These are phyloP conservation scores for Rapana venosa DNA, from an alignment of 2,888 invertebrate species.

Conservation along the genomic window DNA sequence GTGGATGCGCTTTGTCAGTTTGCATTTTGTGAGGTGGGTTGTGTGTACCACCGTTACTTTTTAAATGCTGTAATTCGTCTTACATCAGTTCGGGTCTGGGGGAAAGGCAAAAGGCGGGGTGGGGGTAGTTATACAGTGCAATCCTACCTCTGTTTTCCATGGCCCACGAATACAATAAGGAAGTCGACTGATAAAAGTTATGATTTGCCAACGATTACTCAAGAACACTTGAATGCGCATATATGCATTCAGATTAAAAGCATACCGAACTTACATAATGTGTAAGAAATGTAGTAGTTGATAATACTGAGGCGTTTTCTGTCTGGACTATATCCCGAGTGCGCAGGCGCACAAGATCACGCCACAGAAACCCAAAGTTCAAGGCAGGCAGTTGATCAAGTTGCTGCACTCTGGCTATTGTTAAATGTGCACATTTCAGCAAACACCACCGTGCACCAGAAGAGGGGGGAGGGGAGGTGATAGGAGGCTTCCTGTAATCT, in stretches of 20 bases:
- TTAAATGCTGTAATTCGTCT: too few relatives aligned
- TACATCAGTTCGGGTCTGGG: too few relatives aligned
- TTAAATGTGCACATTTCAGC: slow-evolving; percentile 10
- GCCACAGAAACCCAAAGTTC: slow-evolving; percentile 12
- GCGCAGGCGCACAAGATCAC: slow-evolving; percentile 9
- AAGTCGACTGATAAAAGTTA: background rate
- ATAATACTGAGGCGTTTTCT: background rate
- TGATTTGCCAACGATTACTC: background rate
- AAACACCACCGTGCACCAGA: background rate
- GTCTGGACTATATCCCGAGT: background rate
- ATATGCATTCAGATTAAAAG: background rate
- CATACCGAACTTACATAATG: background rate
- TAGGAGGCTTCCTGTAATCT: background rate
- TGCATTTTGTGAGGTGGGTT: too few relatives aligned
- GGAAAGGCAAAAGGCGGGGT: too few relatives aligned
- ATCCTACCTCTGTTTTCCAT: background rate
- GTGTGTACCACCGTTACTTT: too few relatives aligned
- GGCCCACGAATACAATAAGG: background rate
- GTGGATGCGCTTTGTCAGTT: too few relatives aligned
- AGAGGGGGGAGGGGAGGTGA: background rate
- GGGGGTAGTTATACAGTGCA: background rate
- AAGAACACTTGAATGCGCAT: background rate
- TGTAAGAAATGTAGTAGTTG: too few relatives aligned
- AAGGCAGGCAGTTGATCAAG: background rate
- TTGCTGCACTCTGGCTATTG: background rate